Evolutionary conservation across 2,888 invertebrate species (phyloP), one percentile per base, ranked within the genome.

Genomic region (Ormyrus thymus): DNA sequence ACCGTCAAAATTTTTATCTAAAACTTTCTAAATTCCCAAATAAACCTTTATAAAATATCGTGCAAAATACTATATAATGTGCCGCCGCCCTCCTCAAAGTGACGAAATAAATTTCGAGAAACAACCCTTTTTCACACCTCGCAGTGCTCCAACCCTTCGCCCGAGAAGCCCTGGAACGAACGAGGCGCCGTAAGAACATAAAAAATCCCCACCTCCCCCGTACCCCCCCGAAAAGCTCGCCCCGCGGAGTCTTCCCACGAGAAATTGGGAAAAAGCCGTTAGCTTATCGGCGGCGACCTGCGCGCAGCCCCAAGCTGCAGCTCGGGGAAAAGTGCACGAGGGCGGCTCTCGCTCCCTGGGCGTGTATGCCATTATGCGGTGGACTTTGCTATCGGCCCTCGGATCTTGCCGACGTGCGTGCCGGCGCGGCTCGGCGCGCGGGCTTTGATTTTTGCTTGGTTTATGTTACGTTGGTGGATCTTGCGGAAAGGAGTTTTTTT

Each of bases 221-320:
- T n/a, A n/a, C 29, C 29, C 29, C 2, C 29, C 29, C 29, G 29
- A 29, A 29, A 29, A 29, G 29, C 29, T 53, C 53, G 8, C 61
- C 29, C n/a, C 45, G 15, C n/a, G 9, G 45, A 56, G 46, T 45
- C 64, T 64, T 74, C 58, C 66, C 66, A 74, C 51, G 74, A 50
- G 15, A 58, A 51, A 51, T 58, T 4, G n/a, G 7, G 58, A 74
- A 66, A 64, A 56, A 65, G 10, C 10, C 72, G 64, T 72, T 65
- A 65, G 15, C n/a, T n/a, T 29, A 29, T 29, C 43, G 51, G n/a
- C 51, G 46, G 29, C 51, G n/a, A 48, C 15, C 11, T 13, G 43
- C 55, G 62, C 61, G 61, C 11, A 10, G 59, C 70, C 53, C 29
- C 9, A 4, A 45, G n/a, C 29, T 43, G 46, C 46, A 55, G 53